A percentile compares a stretch with the other conserved stretches of the same genome.
phyloP scores from a whole-genome alignment of 2,888 invertebrate species.

The Metacarcinus magister region DNA sequence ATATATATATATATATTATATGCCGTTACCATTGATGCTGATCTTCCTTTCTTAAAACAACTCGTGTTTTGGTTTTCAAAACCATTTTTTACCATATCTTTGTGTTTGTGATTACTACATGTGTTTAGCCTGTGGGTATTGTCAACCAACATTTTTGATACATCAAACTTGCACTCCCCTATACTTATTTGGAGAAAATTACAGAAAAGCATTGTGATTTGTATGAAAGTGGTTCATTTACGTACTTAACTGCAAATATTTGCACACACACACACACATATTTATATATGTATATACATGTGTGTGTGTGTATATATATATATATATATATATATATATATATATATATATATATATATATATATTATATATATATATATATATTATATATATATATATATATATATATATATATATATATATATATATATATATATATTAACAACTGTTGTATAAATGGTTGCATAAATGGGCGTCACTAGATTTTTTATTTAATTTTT shows the following conservation, averaged over 20 bases:
- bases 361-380: neutral
- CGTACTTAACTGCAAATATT: too few relatives aligned
- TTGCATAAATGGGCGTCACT: neutral
- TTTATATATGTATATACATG: too few relatives aligned
- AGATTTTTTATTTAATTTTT: neutral
- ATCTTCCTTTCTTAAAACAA: neutral
- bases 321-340: neutral
- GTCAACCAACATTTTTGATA: neutral
- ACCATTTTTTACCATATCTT: slow-evolving; percentile 16
- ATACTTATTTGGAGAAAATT: neutral
- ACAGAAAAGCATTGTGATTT: slow-evolving; percentile 17
- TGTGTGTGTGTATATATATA: neutral
- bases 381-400: neutral
- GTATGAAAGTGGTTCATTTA: neutral
- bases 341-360: neutral
- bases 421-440: neutral
- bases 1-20: slow-evolving; percentile 43
- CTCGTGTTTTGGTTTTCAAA: neutral
- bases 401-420: neutral
- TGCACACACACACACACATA: too few relatives aligned
- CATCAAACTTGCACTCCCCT: slow-evolving; percentile 27
- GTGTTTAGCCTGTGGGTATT: slow-evolving; percentile 10
- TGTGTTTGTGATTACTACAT: neutral
- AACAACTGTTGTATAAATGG: neutral
- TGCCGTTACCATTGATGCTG: too few relatives aligned